Conservation (phyloP, 1,140 invertebrate species). For the Bombus cullumanus region DNA sequence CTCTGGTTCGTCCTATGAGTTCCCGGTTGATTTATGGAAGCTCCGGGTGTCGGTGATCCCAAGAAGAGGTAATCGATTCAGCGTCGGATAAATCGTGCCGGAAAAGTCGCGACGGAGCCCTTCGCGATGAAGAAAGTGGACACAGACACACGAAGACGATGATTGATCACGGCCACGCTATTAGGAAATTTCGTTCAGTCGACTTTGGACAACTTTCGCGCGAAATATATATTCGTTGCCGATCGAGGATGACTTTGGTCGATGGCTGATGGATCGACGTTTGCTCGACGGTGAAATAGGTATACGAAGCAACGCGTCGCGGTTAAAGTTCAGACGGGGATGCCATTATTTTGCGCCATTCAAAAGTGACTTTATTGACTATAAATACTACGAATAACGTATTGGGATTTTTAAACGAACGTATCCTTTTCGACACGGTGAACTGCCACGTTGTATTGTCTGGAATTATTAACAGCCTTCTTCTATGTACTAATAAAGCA, state of each 20-base stretch:
- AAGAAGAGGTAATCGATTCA: conserved; percentile 58
- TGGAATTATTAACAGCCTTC: conserved; percentile 4
- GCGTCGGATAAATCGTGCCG: conserved; percentile 56
- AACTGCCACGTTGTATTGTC: neutral
- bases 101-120: conserved; percentile 53
- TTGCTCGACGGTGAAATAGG: neutral
- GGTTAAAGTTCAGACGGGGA: neutral
- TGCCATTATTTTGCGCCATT: neutral
- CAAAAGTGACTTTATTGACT: neutral
- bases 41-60: conserved; percentile 38
- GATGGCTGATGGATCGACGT: neutral
- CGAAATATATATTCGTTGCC: no score
- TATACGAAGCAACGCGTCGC: neutral
- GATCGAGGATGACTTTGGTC: neutral
- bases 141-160: neutral
- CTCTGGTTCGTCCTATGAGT: conserved; percentile 47
- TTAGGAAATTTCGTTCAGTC: conserved; percentile 10
- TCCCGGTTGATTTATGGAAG: conserved; percentile 62
- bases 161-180: conserved; percentile 53
- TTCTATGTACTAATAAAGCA: neutral
- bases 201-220: neutral
- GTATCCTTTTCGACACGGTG: neutral
- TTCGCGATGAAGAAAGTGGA: conserved; percentile 8
- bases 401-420: neutral
- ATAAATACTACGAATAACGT: neutral